Evolutionary conservation across 1,140 invertebrate genomes (phyloP), one percentile per base, ranked within the genome.

Genomic region (Drosophila mayri): DNA sequence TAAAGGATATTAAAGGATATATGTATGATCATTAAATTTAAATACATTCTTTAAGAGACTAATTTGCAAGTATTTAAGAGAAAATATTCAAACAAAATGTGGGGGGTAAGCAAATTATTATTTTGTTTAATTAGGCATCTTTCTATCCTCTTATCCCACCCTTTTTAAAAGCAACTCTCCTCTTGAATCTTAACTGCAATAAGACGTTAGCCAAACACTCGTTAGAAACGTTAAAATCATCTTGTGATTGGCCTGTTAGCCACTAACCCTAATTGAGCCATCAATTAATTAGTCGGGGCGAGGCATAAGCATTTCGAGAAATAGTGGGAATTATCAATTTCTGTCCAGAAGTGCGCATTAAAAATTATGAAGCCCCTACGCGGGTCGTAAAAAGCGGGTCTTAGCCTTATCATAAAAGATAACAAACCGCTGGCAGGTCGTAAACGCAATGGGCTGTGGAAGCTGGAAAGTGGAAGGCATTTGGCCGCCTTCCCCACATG

Each of bases 271-370:
- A 61, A 76, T 73, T 54, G 58, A 67, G 64, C 63, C 79, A 83
- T 87, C 71, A 87, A 88, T 88, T 83, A 87, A 74, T 87, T 83
- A 76, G 66, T 37, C 28, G 50, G 40, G 10, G 28, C 44, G 46
- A 67, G 32, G 25, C 62, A 76, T 41, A 50, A 63, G 66, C 50
- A 67, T 74, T 77, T 58, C 37, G 44, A 59, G n/a, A 28, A 50
- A 46, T 75, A 49, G 61, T 67, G 63, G 46, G 58, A 79, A 79
- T 83, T 79, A 88, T 88, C 83, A 88, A 77, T 83, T 83, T 79
- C 37, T 49, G 57, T 70, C 38, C 57, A 64, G 35, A 76, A 80
- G 77, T 81, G 73, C 40, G 57, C 67, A 74, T 88, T 73, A 80
- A 88, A 79, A 79, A 84, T 71, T 88, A 83, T 87, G 67, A 66